A percentile compares a stretch with the other conserved stretches of the same genome.
Evolutionary conservation across 2,888 invertebrate genomes (phyloP).

Genomic region (Luffia ferchaultella): DNA sequence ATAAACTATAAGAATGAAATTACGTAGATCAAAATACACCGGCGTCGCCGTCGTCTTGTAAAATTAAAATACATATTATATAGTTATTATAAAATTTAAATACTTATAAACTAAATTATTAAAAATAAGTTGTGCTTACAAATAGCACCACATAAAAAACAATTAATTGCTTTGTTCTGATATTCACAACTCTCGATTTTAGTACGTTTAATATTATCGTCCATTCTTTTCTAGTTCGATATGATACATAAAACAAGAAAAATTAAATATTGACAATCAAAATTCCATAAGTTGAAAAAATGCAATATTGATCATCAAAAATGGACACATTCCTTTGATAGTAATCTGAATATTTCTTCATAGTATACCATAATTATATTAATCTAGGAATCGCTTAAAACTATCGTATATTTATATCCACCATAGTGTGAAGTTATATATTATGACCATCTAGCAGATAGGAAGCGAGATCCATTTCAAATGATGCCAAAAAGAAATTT

Average conservation of each 20-base stretch:
- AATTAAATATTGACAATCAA: not conserved
- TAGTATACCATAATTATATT: not conserved
- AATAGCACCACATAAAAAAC: constrained; percentile 44
- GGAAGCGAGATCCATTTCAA: not conserved
- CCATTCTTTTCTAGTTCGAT: not conserved
- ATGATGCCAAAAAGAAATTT: not conserved
- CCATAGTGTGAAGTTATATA: not conserved
- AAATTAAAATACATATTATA: constrained; percentile 10
- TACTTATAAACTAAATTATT: constrained; percentile 33
- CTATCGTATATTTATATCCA: constrained; percentile 58
- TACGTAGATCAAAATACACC: constrained; percentile 10
- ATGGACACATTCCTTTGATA: constrained; percentile 12
- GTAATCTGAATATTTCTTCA: not conserved
- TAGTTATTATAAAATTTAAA: constrained; percentile 23
- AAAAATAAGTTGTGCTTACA: constrained; percentile 40
- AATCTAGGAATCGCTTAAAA: constrained; percentile 26
- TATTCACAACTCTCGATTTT: constrained; percentile 41
- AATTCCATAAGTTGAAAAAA: too few relatives aligned
- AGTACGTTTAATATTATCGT: constrained; percentile 4
- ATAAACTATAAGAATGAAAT: constrained; percentile 26
- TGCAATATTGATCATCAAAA: not conserved
- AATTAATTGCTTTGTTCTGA: constrained; percentile 29
- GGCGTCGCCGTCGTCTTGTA: too few relatives aligned
- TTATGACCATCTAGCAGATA: not conserved
- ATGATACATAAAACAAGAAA: too few relatives aligned